Conservation (phyloP, 2,797 vertebrate genomes). For the Valencia hispanica region DNA sequence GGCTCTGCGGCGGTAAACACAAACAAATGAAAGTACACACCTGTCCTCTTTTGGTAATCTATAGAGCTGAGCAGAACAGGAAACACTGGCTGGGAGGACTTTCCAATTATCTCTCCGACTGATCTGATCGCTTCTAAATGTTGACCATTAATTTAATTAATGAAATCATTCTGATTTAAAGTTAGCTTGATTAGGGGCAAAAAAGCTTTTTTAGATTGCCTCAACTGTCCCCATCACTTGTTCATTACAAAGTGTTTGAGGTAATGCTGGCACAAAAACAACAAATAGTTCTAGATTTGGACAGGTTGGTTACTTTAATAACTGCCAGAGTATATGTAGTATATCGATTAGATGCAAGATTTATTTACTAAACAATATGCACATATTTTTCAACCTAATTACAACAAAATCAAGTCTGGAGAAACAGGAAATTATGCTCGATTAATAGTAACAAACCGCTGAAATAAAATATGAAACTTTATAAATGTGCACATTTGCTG, state of each 20-base stretch:
- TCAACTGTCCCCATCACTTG: not conserved
- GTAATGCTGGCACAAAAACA: not conserved
- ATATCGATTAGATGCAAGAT: not conserved
- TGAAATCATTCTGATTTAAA: not conserved
- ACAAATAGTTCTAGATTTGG: not conserved
- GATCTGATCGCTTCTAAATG: slow-evolving; percentile 11
- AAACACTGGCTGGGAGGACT: slow-evolving; percentile 21
- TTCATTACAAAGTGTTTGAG: not conserved
- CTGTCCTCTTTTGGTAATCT: slow-evolving; percentile 23
- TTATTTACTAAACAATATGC: not conserved
- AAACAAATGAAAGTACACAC: slow-evolving; percentile 46
- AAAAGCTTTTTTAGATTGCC: not conserved
- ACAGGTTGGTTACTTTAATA: not conserved
- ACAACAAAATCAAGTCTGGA: not conserved
- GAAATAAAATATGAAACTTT: not conserved
- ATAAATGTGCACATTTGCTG: not conserved
- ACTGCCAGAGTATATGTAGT: not conserved
- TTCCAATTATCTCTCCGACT: slow-evolving; percentile 21
- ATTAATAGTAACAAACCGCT: not conserved
- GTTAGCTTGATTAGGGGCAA: not conserved
- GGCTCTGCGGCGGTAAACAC: slow-evolving; percentile 25
- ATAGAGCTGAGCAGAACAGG: slow-evolving; percentile 23
- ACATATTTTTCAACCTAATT: slow-evolving; percentile 3
- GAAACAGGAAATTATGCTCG: not conserved
- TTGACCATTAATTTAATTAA: not conserved